Percentiles rank a stretch among this genome's conserved stretches.
phyloP scores from a whole-genome alignment of 2,797 vertebrate genomes.

The Aulostomus chinensis region DNA sequence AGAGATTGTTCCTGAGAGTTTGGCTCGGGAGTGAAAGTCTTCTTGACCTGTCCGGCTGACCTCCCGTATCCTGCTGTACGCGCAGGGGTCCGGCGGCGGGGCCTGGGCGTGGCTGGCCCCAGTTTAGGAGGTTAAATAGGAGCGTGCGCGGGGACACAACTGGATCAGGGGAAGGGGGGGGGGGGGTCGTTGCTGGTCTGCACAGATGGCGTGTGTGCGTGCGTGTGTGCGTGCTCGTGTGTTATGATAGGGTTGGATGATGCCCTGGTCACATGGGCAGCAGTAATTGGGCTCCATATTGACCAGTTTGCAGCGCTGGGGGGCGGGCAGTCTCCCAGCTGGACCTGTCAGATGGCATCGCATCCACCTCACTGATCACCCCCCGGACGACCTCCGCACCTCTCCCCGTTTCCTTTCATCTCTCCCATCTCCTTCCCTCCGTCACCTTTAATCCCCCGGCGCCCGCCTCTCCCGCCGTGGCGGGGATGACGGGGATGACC shows the following conservation, averaged over 20 bases:
- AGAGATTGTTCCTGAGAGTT: constrained; percentile 20
- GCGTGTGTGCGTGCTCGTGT: constrained; percentile 48
- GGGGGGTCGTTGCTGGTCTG: constrained; percentile 69
- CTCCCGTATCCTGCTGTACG: constrained; percentile 1
- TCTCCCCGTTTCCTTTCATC: constrained; percentile 57
- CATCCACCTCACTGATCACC: constrained; percentile 79
- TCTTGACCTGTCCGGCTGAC: constrained; percentile 17
- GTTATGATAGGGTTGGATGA: constrained; percentile 81
- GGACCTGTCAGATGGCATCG: constrained; percentile 81
- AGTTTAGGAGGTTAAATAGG: constrained; percentile 78
- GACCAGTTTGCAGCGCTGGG: constrained; percentile 82
- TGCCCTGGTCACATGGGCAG: constrained; percentile 82
- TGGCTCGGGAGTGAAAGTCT: constrained; percentile 5
- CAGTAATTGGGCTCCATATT: constrained; percentile 85
- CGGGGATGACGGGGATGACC: constrained; percentile 21
- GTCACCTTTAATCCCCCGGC: constrained; percentile 55
- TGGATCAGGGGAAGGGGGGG: constrained; percentile 47
- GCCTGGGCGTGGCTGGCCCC: constrained; percentile 52
- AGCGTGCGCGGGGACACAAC: constrained; percentile 57
- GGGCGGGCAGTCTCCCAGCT: constrained; percentile 80
- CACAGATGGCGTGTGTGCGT: constrained; percentile 74
- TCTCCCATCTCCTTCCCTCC: constrained; percentile 36
- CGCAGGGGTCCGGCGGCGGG: too few species aligned
- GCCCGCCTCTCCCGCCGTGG: constrained; percentile 31
- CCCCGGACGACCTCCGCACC: constrained; percentile 63